Conservation (phyloP, 2,797 vertebrate species). For the Percopsis omiscomaycus region DNA sequence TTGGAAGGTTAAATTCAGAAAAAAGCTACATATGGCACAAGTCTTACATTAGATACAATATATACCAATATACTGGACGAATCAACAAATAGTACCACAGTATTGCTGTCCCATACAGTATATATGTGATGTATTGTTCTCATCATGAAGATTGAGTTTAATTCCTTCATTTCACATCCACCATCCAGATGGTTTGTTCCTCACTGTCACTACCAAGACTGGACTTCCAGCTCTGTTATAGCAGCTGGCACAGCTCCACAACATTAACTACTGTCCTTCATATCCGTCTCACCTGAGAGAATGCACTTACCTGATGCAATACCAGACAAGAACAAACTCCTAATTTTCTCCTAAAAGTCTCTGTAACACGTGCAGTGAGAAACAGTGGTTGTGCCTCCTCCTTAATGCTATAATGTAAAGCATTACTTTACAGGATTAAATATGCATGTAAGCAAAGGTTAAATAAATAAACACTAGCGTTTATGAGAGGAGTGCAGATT, state of each 20-base stretch:
- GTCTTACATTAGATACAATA: too few relatives aligned
- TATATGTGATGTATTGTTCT: not conserved
- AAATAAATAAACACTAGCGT: slow-evolving; percentile 52
- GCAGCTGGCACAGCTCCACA: slow-evolving; percentile 70
- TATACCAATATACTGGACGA: too few relatives aligned
- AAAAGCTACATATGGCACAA: too few relatives aligned
- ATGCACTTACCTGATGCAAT: slow-evolving; percentile 39
- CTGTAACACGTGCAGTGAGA: slow-evolving; percentile 68
- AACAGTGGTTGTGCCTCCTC: slow-evolving; percentile 65
- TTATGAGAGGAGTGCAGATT: slow-evolving; percentile 36
- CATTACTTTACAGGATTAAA: slow-evolving; percentile 65
- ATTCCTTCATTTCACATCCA: slow-evolving; percentile 24
- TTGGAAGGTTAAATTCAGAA: too few relatives aligned
- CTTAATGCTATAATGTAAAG: slow-evolving; percentile 22
- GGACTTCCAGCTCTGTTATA: slow-evolving; percentile 47
- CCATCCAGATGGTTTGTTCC: slow-evolving; percentile 48
- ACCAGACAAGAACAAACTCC: slow-evolving; percentile 66
- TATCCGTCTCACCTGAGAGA: slow-evolving; percentile 57
- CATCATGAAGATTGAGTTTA: not conserved
- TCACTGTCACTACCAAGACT: slow-evolving; percentile 42
- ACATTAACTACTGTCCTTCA: slow-evolving; percentile 68
- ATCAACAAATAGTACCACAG: too few relatives aligned
- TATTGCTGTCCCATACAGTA: too few relatives aligned
- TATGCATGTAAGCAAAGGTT: slow-evolving; percentile 57
- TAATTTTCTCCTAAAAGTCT: slow-evolving; percentile 65